phyloP scores from a whole-genome alignment of 64 coral and sea anemone species.

The Pocillopora verrucosa region DNA sequence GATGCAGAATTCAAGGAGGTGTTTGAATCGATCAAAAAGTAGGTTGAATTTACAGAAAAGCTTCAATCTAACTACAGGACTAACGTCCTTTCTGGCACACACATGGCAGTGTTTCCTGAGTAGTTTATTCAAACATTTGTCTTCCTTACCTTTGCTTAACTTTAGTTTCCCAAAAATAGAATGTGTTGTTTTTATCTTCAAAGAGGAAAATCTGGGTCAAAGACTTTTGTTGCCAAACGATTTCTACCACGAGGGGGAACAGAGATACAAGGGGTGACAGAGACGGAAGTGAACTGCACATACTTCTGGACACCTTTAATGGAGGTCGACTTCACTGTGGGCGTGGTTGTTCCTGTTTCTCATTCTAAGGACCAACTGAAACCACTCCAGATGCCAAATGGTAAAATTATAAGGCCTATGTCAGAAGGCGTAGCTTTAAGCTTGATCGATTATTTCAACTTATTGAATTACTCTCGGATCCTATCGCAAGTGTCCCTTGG shows the following conservation, averaged over 20 bases:
- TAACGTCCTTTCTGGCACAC: too few relatives aligned
- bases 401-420: background rate
- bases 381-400: background rate
- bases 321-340: constrained; percentile 49
- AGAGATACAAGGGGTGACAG: constrained; percentile 47
- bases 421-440: too few relatives aligned
- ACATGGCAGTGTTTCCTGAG: too few relatives aligned
- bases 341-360: constrained; percentile 37
- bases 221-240: constrained; percentile 47
- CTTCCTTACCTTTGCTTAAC: too few relatives aligned
- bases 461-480: too few relatives aligned
- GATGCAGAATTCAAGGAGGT: constrained; percentile 25
- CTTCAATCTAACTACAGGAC: too few relatives aligned
- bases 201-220: constrained; percentile 20
- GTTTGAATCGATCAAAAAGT: constrained; percentile 22
- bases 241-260: constrained; percentile 55
- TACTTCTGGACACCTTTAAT: constrained; percentile 47
- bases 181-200: background rate
- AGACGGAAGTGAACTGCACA: constrained; percentile 39
- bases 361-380: background rate
- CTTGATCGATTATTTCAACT: too few relatives aligned
- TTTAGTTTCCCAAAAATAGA: too few relatives aligned
- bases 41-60: background rate
- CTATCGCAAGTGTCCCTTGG: too few relatives aligned
- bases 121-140: too few relatives aligned